These are phyloP conservation scores for Cacatua alba DNA, from an alignment of 2,113 vertebrate species.

Conservation along the genomic window DNA sequence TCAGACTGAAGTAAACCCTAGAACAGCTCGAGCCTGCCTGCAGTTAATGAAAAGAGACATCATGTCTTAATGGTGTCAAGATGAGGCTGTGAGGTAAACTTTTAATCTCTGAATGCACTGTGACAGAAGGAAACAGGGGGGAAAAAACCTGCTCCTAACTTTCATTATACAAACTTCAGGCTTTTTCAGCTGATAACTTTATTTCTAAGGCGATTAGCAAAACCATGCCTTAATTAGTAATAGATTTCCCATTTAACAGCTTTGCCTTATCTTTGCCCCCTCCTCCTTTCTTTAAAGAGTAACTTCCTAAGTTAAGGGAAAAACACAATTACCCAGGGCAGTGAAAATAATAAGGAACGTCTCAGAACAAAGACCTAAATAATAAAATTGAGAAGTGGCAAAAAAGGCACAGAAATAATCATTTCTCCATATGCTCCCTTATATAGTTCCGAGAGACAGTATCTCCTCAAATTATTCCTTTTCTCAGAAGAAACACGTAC, in stretches of 20 bases:
- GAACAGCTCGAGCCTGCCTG: neutral
- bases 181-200: constrained; percentile 30
- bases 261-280: neutral
- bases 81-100: constrained; percentile 12
- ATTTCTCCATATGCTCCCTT: neutral
- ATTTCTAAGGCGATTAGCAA: constrained; percentile 35
- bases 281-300: neutral
- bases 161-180: neutral
- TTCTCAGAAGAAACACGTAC: neutral
- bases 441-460: neutral
- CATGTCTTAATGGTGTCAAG: neutral
- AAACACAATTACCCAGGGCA: constrained; percentile 16
- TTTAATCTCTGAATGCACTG: neutral
- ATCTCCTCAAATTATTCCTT: neutral
- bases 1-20: neutral
- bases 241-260: constrained; percentile 21
- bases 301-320: neutral
- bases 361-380: constrained; percentile 34
- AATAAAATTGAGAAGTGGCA: neutral
- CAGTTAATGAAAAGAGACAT: constrained; percentile 41
- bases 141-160: neutral
- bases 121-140: neutral
- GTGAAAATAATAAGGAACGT: neutral
- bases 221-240: constrained; percentile 28
- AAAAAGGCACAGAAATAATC: neutral